Conservation (phyloP, 2,797 vertebrate species). For the Coreius guichenoti region DNA sequence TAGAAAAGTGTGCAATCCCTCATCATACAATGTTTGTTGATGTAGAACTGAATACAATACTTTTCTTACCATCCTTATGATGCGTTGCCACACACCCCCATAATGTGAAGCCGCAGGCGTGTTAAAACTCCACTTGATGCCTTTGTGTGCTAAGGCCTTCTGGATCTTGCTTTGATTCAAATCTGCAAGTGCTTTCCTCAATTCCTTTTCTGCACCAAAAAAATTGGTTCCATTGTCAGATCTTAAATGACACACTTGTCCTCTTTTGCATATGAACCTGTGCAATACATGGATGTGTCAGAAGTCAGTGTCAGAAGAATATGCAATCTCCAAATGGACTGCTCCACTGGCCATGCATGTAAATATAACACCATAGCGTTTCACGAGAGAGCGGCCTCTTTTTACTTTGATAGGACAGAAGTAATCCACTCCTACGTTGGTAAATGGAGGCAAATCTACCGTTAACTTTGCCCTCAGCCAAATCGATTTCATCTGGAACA, state of each 20-base stretch:
- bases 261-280: not conserved
- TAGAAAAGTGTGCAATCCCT: not conserved
- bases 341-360: not conserved
- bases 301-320: not conserved
- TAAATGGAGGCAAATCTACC: not conserved
- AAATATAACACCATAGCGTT: not conserved
- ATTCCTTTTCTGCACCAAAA: not conserved
- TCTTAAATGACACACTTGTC: not conserved
- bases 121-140: not conserved
- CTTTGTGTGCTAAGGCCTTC: not conserved
- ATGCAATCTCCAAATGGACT: not conserved
- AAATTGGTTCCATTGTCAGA: not conserved
- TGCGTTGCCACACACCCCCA: not conserved
- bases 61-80: not conserved
- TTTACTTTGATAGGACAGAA: not conserved
- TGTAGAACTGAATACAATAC: not conserved
- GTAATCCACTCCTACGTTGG: not conserved
- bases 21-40: constrained; percentile 6
- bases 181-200: not conserved
- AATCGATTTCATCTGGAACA: too few species aligned
- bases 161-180: not conserved
- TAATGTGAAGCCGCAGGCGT: not conserved
- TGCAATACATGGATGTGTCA: not conserved
- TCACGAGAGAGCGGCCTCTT: not conserved
- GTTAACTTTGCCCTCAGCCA: too few species aligned